These are phyloP conservation scores for Progne subis DNA, from an alignment of 2,113 vertebrate genomes.

Conservation along the genomic window DNA sequence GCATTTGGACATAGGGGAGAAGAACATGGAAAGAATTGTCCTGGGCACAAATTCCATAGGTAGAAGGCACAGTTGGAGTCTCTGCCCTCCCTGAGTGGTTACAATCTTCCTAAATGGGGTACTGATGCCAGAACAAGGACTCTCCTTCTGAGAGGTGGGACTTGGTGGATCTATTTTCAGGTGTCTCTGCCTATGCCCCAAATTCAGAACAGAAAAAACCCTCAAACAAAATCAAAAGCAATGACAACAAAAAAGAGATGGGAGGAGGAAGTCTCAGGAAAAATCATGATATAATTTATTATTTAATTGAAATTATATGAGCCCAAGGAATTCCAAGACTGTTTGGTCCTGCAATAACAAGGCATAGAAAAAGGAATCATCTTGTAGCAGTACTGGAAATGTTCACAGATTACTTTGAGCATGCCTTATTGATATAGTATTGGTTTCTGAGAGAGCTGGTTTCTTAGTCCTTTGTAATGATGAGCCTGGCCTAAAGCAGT, in stretches of 20 bases:
- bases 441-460: not conserved
- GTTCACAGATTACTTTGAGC: not conserved
- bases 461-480: not conserved
- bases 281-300: not conserved
- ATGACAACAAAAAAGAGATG: not conserved
- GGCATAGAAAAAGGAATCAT: not conserved
- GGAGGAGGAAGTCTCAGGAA: not conserved
- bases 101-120: not conserved
- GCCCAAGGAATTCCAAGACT: not conserved
- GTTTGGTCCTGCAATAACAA: not conserved
- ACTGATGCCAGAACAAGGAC: not conserved
- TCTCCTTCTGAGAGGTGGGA: not conserved
- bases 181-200: not conserved
- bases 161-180: not conserved
- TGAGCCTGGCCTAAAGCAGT: not conserved
- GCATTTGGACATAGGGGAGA: not conserved
- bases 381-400: not conserved
- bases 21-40: constrained; percentile 3
- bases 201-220: not conserved
- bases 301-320: not conserved
- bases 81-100: not conserved
- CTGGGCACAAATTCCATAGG: constrained; percentile 16
- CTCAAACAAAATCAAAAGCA: not conserved
- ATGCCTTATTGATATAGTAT: not conserved
- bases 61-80: not conserved